Base-by-base conservation (phyloP, 92 coral and sea anemone species). In the Galaxea fascicularis region DNA sequence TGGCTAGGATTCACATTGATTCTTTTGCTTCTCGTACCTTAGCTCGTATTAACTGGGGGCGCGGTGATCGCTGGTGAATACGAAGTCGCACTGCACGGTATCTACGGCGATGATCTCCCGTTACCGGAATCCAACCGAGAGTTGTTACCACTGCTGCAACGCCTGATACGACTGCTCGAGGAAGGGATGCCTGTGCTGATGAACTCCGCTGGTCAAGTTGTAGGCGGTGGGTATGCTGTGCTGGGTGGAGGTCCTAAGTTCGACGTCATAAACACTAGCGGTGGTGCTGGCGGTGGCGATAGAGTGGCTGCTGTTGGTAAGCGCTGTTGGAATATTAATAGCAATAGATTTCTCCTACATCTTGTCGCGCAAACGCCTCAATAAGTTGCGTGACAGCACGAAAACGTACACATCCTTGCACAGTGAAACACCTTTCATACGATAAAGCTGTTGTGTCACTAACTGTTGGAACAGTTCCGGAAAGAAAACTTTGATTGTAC, bases 91-190 rank as follows among this genome's bases (percentile, higher is more conserved):
- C 83, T 96, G 64, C 82, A 51, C 18, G 98, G 98, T 52, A 86
- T 94, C 20, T 96, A 96, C 78, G 98, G 98, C 7, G 98, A 96
- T 59, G 98, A 96, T 76, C 73, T 94, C 28, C 98, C 98, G 1
- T 53, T 92, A 59, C 93, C 96, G 3, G 98, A 96, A 73, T 82
- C 96, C 73, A 96, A 94, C 81, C 87, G 98, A 53, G 98, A 96
- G 73, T 86, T 96, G 45, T 77, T 96, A 21, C 98, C 98, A 63
- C 95, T 96, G 31, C 92, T 96, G 12, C 98, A 96, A 80, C 92
- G 98, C 26, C 93, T 96, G 71, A 96, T 96, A 65, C 86, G 90
- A 25, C 83, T 96, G 35, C 91, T 96, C 24, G 95, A 96, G 54
- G 98, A 96, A 68, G 94, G 95, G 65, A 93, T 93, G 27, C 86